Percentiles rank a stretch among this genome's conserved stretches.
Conservation (phyloP, 1,140 invertebrate species). For the Brachionus manjavacas region DNA sequence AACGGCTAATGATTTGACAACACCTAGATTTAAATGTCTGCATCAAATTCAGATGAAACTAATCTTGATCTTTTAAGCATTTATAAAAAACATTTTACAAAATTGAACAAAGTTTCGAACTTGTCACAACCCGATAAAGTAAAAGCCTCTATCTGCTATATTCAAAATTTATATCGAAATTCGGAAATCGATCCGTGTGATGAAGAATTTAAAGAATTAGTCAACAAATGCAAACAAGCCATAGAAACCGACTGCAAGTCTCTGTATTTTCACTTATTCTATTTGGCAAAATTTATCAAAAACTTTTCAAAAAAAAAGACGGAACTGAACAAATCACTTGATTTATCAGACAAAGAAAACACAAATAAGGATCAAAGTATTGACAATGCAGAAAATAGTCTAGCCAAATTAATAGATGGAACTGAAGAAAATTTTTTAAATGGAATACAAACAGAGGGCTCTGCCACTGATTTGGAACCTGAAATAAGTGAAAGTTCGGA, state of each 20-base stretch:
- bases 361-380: neutral
- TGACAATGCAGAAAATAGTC: neutral
- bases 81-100: neutral
- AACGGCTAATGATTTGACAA: neutral
- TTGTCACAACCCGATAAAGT: neutral
- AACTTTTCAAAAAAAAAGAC: neutral
- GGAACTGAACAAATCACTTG: neutral
- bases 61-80: neutral
- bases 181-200: neutral
- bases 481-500: neutral
- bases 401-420: neutral
- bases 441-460: neutral
- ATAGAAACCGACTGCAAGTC: neutral
- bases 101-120: neutral
- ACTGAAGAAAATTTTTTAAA: neutral
- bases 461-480: neutral
- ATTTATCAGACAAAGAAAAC: neutral
- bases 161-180: neutral
- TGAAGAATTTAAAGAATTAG: neutral
- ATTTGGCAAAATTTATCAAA: neutral
- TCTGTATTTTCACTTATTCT: neutral
- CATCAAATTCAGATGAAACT: neutral
- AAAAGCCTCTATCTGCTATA: neutral
- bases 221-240: neutral
- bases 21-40: neutral